Evolutionary conservation across 2,888 invertebrate species (phyloP).

Genomic region (Parnassius apollo): DNA sequence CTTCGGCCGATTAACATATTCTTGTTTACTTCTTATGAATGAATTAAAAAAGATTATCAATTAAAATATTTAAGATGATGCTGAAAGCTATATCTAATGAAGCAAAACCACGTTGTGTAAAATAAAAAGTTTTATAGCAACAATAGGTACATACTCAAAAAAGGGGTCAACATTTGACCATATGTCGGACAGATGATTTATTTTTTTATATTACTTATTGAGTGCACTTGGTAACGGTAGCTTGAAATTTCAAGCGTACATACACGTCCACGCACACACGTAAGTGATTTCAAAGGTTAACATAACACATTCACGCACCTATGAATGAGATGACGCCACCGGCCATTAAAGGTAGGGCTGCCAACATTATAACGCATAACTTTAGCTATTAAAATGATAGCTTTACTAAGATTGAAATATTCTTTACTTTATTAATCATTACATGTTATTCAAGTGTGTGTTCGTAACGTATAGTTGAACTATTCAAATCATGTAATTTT

Average conservation of each 20-base stretch:
- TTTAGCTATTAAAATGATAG: too few species aligned
- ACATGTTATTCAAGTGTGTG: too few species aligned
- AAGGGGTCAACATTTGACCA: conserved; percentile 56
- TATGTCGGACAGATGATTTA: conserved; percentile 50
- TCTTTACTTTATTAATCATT: too few species aligned
- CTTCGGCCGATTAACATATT: too few species aligned
- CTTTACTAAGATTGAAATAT: too few species aligned
- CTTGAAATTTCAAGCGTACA: conserved; percentile 41
- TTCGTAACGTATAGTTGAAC: too few species aligned
- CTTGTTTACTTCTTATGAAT: too few species aligned
- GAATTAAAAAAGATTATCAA: too few species aligned
- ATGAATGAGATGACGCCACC: conserved; percentile 71
- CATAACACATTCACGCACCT: conserved; percentile 35
- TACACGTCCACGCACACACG: conserved; percentile 36
- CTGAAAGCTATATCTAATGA: conserved; percentile 5
- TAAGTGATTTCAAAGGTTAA: conserved; percentile 13
- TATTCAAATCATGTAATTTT: too few species aligned
- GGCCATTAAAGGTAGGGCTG: conserved; percentile 58
- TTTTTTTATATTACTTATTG: conserved; percentile 30
- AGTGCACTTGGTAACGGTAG: conserved; percentile 58
- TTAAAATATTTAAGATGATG: too few species aligned
- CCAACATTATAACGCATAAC: conserved; percentile 30
- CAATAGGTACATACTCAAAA: conserved; percentile 4
- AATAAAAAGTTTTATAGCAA: conserved; percentile 30
- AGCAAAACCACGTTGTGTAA: conserved; percentile 42